phyloP scores from a whole-genome alignment of 2,113 vertebrate species.

The Urocolius indicus region DNA sequence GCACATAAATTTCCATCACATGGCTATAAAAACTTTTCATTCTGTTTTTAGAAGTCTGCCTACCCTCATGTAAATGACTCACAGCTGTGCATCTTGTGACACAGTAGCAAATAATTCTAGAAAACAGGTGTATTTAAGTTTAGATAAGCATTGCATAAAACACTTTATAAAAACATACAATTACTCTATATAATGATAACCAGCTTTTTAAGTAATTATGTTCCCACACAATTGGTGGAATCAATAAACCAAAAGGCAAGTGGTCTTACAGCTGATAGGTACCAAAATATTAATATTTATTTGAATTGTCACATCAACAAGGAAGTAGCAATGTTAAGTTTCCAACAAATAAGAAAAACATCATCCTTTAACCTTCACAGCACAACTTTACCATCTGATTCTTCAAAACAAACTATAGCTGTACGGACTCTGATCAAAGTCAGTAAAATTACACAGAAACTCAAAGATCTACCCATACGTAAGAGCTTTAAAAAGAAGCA shows the following conservation, averaged over 20 bases:
- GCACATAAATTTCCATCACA: not conserved
- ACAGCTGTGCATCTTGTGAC: slow-evolving; percentile 32
- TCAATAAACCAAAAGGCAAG: not conserved
- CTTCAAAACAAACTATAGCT: slow-evolving; percentile 35
- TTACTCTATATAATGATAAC: slow-evolving; percentile 1
- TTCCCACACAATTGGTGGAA: not conserved
- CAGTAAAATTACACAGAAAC: not conserved
- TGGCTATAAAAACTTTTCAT: slow-evolving; percentile 10
- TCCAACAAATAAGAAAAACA: not conserved
- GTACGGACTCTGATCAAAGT: slow-evolving; percentile 32
- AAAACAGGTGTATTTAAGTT: slow-evolving; percentile 26
- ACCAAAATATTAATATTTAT: not conserved
- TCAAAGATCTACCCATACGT: not conserved
- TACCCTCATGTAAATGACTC: slow-evolving; percentile 25
- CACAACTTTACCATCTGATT: not conserved
- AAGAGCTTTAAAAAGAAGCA: not conserved
- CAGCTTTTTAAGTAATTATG: not conserved
- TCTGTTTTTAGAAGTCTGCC: not conserved
- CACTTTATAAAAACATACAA: not conserved
- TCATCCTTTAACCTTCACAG: not conserved
- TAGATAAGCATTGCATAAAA: slow-evolving; percentile 2
- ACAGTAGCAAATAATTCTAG: slow-evolving; percentile 29
- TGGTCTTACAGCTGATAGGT: not conserved
- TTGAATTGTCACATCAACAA: not conserved
- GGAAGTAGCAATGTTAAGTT: not conserved